phyloP scores from a whole-genome alignment of 1,140 invertebrate species.

The Pemphigus obesinymphae region DNA sequence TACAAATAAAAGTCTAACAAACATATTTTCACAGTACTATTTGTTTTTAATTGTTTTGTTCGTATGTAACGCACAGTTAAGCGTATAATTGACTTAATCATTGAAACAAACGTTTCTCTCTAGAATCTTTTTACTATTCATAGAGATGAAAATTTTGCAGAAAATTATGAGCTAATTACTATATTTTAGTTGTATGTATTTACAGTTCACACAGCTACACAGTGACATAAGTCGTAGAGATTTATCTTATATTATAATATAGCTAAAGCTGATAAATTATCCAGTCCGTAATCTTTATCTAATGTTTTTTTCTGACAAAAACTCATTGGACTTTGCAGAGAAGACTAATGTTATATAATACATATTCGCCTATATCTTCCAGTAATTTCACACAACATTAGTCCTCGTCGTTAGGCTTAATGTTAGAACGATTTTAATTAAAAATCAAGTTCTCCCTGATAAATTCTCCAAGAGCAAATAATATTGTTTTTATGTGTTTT shows the following conservation, averaged over 20 bases:
- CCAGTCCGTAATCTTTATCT: not conserved
- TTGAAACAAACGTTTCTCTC: too few relatives aligned
- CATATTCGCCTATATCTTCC: not conserved
- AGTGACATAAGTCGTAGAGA: not conserved
- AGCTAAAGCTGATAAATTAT: conserved; percentile 17
- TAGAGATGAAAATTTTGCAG: too few relatives aligned
- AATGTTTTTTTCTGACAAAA: conserved; percentile 16
- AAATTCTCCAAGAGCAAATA: not conserved
- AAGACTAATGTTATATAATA: not conserved
- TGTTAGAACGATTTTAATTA: conserved; percentile 7
- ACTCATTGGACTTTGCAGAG: not conserved
- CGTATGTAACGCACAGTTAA: too few relatives aligned
- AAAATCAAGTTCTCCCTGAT: not conserved
- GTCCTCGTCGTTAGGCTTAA: not conserved
- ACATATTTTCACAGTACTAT: too few relatives aligned
- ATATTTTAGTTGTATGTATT: too few relatives aligned
- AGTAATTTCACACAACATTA: conserved; percentile 22
- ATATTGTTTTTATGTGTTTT: not conserved
- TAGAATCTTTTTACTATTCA: too few relatives aligned
- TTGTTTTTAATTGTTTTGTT: too few relatives aligned
- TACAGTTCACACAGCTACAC: not conserved
- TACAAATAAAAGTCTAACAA: too few relatives aligned
- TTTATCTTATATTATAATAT: not conserved
- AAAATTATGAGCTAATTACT: too few relatives aligned
- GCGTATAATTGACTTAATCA: too few relatives aligned